These are phyloP conservation scores for Pleuronectes platessa DNA, from an alignment of 2,113 vertebrate genomes.

Conservation along the genomic window DNA sequence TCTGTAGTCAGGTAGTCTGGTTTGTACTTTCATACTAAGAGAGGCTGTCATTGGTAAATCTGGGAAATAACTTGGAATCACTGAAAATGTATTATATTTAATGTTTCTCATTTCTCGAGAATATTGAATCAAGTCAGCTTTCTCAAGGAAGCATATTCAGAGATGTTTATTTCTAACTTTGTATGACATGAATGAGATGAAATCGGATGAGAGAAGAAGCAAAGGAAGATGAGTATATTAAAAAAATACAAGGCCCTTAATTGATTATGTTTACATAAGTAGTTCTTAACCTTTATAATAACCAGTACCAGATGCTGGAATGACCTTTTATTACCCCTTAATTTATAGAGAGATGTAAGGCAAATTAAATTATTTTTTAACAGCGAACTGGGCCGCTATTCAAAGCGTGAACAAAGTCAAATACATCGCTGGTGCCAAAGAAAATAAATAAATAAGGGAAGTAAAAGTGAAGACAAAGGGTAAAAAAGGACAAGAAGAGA, in stretches of 20 bases:
- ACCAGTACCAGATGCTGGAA: slow-evolving; percentile 19
- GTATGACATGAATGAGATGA: neutral
- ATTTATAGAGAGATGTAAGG: slow-evolving; percentile 19
- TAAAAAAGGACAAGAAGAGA: slow-evolving; percentile 15
- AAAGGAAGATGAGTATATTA: neutral
- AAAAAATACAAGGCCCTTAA: neutral
- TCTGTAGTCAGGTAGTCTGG: neutral
- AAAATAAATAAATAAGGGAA: slow-evolving; percentile 15
- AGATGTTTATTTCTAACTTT: neutral
- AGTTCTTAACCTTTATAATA: neutral
- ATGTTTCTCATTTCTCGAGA: neutral
- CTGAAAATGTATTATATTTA: neutral
- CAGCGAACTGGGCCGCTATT: slow-evolving; percentile 11
- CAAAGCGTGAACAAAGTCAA: neutral
- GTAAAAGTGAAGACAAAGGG: slow-evolving; percentile 7
- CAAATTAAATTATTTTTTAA: slow-evolving; percentile 29
- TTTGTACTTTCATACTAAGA: too few species aligned
- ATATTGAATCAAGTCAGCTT: neutral
- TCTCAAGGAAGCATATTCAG: too few species aligned
- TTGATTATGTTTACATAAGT: slow-evolving; percentile 2
- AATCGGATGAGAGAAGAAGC: neutral
- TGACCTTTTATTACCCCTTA: slow-evolving; percentile 12
- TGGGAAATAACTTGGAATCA: neutral
- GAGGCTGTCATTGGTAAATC: neutral
- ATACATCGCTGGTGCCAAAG: neutral